These are phyloP conservation scores for Plagodis dolabraria DNA, from an alignment of 2,888 invertebrate genomes.

Conservation along the genomic window DNA sequence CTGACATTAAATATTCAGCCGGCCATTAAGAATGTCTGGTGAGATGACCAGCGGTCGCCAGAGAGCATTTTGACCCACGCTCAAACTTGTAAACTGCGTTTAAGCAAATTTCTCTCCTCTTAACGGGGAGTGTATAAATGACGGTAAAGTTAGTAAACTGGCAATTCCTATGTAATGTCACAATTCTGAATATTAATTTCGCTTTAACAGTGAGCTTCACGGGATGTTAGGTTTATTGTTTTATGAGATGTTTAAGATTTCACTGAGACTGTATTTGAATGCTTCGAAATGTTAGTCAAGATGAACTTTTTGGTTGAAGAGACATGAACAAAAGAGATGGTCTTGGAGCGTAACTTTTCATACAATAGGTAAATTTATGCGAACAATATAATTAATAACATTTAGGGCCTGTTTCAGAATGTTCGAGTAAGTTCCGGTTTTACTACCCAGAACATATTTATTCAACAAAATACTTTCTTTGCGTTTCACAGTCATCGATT, in stretches of 20 bases:
- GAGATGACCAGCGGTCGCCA: constrained; percentile 46
- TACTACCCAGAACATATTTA: too few species aligned
- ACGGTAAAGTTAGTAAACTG: constrained; percentile 52
- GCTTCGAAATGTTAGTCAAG: background rate
- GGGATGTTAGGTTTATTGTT: constrained; percentile 32
- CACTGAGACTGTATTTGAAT: constrained; percentile 1
- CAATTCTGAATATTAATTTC: constrained; percentile 62
- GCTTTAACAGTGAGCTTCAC: constrained; percentile 47
- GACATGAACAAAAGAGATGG: background rate
- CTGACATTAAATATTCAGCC: constrained; percentile 59
- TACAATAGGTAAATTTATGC: too few species aligned
- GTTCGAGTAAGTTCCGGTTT: too few species aligned
- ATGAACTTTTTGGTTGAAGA: background rate
- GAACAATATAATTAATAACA: too few species aligned
- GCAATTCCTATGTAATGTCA: constrained; percentile 57
- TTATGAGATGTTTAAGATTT: constrained; percentile 6
- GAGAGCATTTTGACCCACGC: constrained; percentile 62
- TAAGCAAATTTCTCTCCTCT: constrained; percentile 62
- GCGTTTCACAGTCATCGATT: too few species aligned
- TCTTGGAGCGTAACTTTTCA: too few species aligned
- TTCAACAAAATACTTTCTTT: too few species aligned
- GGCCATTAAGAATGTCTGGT: constrained; percentile 69
- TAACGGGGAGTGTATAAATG: constrained; percentile 42
- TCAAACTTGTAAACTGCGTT: constrained; percentile 67
- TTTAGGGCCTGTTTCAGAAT: too few species aligned